Conservation (phyloP, 2,113 vertebrate species). For the Orientallactaga bullata region DNA sequence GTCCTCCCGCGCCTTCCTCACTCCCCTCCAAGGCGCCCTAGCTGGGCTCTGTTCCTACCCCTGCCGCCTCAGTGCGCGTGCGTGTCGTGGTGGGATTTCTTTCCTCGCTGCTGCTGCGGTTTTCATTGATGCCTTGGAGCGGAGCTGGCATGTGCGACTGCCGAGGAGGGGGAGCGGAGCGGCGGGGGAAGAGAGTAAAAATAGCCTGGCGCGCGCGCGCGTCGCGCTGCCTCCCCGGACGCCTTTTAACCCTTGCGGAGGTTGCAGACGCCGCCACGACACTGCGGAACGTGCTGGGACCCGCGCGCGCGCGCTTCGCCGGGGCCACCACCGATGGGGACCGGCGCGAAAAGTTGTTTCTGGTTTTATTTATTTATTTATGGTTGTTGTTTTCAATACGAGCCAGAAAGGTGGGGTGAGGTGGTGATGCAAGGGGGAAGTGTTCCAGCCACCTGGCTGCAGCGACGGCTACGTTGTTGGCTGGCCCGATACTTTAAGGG, state of each 20-base stretch:
- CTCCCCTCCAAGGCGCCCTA: neutral
- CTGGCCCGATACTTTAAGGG: slow-evolving; percentile 66
- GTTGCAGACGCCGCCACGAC: neutral
- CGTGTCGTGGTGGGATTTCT: neutral
- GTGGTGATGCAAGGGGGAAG: neutral
- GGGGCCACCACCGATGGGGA: too few relatives aligned
- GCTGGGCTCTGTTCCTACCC: neutral
- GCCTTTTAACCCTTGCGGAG: slow-evolving; percentile 63
- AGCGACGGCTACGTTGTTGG: slow-evolving; percentile 65
- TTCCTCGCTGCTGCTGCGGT: slow-evolving; percentile 67
- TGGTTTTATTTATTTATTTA: slow-evolving; percentile 34
- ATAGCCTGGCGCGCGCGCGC: slow-evolving; percentile 70
- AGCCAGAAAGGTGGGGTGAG: neutral
- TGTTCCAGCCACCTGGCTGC: neutral
- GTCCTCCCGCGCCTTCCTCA: neutral
- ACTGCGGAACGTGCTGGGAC: neutral
- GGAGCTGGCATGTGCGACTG: slow-evolving; percentile 76
- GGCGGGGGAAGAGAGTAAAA: slow-evolving; percentile 78
- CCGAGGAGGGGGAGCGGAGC: slow-evolving; percentile 61
- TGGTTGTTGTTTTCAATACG: neutral
- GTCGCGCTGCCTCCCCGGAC: slow-evolving; percentile 56
- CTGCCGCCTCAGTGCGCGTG: neutral
- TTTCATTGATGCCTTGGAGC: slow-evolving; percentile 81
- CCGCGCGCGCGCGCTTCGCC: too few relatives aligned
- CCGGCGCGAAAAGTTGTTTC: slow-evolving; percentile 53